Evolutionary conservation across 2,888 invertebrate species (phyloP), one percentile per base, ranked within the genome.

Genomic region (Andrena dorsata): DNA sequence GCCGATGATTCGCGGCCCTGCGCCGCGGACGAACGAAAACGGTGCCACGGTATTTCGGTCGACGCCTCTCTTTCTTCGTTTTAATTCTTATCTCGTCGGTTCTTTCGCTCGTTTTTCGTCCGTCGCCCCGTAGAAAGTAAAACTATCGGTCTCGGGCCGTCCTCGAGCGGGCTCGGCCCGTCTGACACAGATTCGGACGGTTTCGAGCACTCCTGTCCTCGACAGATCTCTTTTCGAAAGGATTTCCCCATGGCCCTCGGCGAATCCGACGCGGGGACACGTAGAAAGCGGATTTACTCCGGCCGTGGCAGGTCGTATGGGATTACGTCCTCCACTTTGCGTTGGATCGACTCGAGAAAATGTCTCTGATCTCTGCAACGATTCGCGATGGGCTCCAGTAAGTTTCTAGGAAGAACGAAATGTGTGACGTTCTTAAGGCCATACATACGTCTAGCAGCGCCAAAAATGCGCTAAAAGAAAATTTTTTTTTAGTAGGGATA

Each of bases 41-140:
- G 78, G 74, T 86, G 86, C 69, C 81, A 79, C 41, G 77, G 32
- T 74, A 84, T 81, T 74, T 86, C 81, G 81, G 72, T 76, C 87
- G 72, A 28, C 64, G n/a, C 13, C n/a, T 76, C 63, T 60, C 41
- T 65, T 68, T 79, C 47, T 32, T 61, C 61, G 32, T 78, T 56
- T 82, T 32, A 77, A 77, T 84, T 77, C 69, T 69, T 41, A 49
- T 72, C 53, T 72, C 51, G 32, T 49, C 41, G 58, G 49, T 41
- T 47, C 28, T 75, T 78, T 66, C 72, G 73, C 69, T 61, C 71
- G 32, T 20, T 74, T 60, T 35, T 51, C 74, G 61, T 66, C 78
- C 79, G 64, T n/a, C 70, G 51, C 65, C 56, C 76, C 82, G 84
- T 88, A 88, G 88, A 88, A 88, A 88, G 88, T 87, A 85, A 88